A percentile compares a stretch with the other conserved stretches of the same genome.
Conservation (phyloP, 2,888 invertebrate genomes). For the Belgica antarctica region DNA sequence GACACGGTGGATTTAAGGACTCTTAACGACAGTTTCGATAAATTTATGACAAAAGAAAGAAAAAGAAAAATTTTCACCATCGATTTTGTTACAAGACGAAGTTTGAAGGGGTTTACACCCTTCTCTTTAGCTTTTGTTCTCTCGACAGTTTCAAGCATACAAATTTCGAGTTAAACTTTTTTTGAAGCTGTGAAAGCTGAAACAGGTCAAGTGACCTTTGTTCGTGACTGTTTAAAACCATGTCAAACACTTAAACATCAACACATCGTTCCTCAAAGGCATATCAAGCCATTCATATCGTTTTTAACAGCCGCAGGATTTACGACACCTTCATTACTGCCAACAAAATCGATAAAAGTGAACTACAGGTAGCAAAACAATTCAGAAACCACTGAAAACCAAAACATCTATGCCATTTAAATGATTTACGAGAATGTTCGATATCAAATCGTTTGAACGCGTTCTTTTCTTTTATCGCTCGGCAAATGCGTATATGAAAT, state of each 20-base stretch:
- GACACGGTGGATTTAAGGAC: neutral
- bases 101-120: neutral
- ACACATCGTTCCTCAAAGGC: too few relatives aligned
- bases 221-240: too few relatives aligned
- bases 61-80: neutral
- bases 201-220: neutral
- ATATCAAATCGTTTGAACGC: neutral
- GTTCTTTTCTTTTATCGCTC: too few relatives aligned
- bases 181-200: neutral
- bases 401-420: too few relatives aligned
- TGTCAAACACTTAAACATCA: too few relatives aligned
- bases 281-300: too few relatives aligned
- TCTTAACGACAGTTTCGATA: neutral
- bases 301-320: neutral
- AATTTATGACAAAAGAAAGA: neutral
- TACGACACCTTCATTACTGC: neutral
- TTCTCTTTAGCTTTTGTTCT: neutral
- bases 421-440: neutral
- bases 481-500: neutral
- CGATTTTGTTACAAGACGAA: neutral
- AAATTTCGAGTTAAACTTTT: too few relatives aligned
- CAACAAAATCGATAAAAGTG: neutral
- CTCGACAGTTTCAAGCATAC: too few relatives aligned
- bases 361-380: neutral
- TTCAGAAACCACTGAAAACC: too few relatives aligned